Evolutionary conservation across 2,797 vertebrate species (phyloP), one percentile per base, ranked within the genome.

Genomic region (Spheniscus humboldti): DNA sequence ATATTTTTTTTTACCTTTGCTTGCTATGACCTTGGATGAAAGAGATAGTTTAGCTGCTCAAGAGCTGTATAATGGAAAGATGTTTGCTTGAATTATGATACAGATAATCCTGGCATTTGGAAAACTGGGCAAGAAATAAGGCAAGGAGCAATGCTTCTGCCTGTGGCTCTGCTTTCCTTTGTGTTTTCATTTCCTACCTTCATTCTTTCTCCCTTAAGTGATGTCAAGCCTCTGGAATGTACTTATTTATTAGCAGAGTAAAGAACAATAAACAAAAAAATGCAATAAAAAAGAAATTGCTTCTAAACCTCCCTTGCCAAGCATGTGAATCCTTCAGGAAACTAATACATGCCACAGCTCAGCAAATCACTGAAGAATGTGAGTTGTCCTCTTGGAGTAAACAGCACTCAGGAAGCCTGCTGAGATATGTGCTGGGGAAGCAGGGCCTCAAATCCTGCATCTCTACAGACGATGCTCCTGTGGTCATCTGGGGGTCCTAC

Each of bases 191-290:
- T 91, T 92, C 81, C 62, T 92, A 76, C 85, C 82, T 89, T 89
- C 81, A 25, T 88, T 95, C 57, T 64, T 92, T 64, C 68, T 55
- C 69, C 53, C 48, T 79, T 45, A 80, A 0, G 15, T 55, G 41
- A 93, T 77, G 53, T 74, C 45, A 92, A 43, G 33, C 64, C 79
- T 66, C 66, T 84, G 89, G 92, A 96, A 96, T 94, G 94, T 62
- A 64, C 57, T 88, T 76, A 77, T 80, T 94, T 93, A 90, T 94
- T 86, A 92, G 74, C 74, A 48, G 60, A 52, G 37, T 23, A 20
- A 91, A 80, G 89, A 89, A 95, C 82, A 95, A 91, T 74, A 92
- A 83, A 80, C 1, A 7, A 78, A 92, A 87, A 96, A 94, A 93
- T 41, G 91, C 77, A 97, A 92, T 95, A 91, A 96, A 75, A 66